Evolutionary conservation across 23 tunicate species (phyloP).

Genomic region (Diplosoma virens): DNA sequence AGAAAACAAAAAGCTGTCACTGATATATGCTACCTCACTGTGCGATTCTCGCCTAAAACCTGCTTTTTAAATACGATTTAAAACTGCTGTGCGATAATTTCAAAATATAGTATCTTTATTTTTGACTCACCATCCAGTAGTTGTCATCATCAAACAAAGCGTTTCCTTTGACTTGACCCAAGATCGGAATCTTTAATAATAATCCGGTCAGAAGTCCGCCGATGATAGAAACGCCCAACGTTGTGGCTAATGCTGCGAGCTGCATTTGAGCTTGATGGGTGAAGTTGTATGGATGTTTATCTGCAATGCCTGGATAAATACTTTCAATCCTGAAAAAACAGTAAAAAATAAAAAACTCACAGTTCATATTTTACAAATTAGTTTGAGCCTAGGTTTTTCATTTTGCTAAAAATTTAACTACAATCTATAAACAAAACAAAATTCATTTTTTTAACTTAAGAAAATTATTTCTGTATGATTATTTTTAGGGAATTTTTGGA

Average conservation of each 20-base stretch:
- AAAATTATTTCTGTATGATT: too few relatives aligned
- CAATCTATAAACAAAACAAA: not conserved
- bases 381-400: too few relatives aligned
- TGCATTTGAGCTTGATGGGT: constrained; percentile 80
- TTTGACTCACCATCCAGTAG: constrained; percentile 68
- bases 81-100: too few relatives aligned
- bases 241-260: constrained; percentile 74
- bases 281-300: constrained; percentile 8
- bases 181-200: constrained; percentile 60
- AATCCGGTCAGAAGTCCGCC: constrained; percentile 84
- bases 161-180: constrained; percentile 12
- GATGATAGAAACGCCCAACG: constrained; percentile 63
- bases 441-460: not conserved
- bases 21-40: too few relatives aligned
- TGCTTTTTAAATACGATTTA: too few relatives aligned
- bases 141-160: constrained; percentile 72
- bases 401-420: not conserved
- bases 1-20: too few relatives aligned
- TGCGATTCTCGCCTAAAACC: too few relatives aligned
- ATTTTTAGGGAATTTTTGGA: too few relatives aligned
- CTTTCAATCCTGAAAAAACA: not conserved
- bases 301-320: constrained; percentile 22
- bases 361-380: too few relatives aligned
- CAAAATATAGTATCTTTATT: not conserved
- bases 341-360: not conserved